Evolutionary conservation across 2,113 vertebrate species (phyloP).

Genomic region (Notarius lentiginosus): DNA sequence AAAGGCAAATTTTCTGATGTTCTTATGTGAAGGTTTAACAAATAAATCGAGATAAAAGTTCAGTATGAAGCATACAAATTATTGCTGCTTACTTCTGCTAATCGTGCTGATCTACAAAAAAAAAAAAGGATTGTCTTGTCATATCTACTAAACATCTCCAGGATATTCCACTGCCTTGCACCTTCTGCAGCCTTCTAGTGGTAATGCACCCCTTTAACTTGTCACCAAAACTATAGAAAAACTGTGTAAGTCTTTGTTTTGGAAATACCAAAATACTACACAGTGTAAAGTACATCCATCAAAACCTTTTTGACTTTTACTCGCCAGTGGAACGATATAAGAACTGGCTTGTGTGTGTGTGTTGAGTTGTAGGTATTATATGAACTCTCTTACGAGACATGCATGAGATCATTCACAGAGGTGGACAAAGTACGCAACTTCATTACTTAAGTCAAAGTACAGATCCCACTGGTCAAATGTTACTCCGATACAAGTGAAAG

Average conservation of each 20-base stretch:
- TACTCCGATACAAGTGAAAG: no score
- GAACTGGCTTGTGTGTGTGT: slow-evolving; percentile 37
- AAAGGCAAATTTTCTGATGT: neutral
- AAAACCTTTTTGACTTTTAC: slow-evolving; percentile 59
- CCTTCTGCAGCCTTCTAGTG: slow-evolving; percentile 4
- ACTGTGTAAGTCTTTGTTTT: neutral
- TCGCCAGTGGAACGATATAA: slow-evolving; percentile 52
- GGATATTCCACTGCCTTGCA: slow-evolving; percentile 45
- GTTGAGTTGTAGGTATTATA: slow-evolving; percentile 44
- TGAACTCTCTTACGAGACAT: neutral
- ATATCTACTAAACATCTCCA: neutral
- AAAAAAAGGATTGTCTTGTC: slow-evolving; percentile 19
- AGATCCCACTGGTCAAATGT: no score
- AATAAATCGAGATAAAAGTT: neutral
- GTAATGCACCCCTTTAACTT: slow-evolving; percentile 28
- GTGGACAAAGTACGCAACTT: no score
- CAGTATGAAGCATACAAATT: neutral
- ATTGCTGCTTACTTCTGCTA: slow-evolving; percentile 23
- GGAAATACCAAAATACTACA: slow-evolving; percentile 48
- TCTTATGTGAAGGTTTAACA: neutral
- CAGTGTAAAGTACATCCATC: slow-evolving; percentile 54
- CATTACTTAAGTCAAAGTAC: no score
- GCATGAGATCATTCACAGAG: slow-evolving; percentile 31
- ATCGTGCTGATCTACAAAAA: neutral
- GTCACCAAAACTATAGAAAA: slow-evolving; percentile 34